Evolutionary conservation across 2,797 vertebrate species (phyloP).

Genomic region (Uromys caudimaculatus): DNA sequence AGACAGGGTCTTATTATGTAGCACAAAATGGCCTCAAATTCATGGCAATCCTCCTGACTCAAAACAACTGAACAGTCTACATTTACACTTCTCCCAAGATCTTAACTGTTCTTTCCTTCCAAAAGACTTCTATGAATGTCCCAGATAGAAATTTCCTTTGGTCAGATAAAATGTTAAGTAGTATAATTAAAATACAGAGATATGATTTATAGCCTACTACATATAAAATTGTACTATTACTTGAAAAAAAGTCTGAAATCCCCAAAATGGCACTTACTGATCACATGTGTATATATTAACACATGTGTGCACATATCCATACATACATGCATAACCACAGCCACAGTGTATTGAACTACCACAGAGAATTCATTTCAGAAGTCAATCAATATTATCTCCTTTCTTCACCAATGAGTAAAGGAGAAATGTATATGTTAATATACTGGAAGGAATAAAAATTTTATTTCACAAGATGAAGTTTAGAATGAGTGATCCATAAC

Average conservation of each 20-base stretch:
- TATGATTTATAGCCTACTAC: background rate
- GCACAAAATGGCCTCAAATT: background rate
- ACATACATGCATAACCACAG: background rate
- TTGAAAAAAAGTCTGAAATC: slow-evolving; percentile 30
- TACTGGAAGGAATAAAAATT: background rate
- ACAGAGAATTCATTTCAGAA: slow-evolving; percentile 37
- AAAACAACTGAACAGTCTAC: background rate
- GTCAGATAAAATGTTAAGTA: slow-evolving; percentile 38
- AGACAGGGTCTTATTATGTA: background rate
- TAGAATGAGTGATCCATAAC: slow-evolving; percentile 7
- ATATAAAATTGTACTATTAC: slow-evolving; percentile 16
- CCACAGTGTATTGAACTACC: background rate
- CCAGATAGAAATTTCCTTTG: slow-evolving; percentile 37
- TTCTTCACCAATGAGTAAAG: slow-evolving; percentile 30
- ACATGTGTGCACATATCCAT: background rate
- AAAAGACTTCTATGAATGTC: slow-evolving; percentile 24
- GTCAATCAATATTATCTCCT: background rate
- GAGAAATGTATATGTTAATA: slow-evolving; percentile 17
- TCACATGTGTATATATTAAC: background rate
- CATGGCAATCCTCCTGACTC: background rate
- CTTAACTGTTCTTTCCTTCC: slow-evolving; percentile 39
- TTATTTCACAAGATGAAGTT: slow-evolving; percentile 44
- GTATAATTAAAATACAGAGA: slow-evolving; percentile 50
- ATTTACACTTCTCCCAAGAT: background rate
- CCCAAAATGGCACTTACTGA: background rate